Evolutionary conservation across 1,140 invertebrate species (phyloP), one percentile per base, ranked within the genome.

Genomic region (Tachypleus tridentatus): DNA sequence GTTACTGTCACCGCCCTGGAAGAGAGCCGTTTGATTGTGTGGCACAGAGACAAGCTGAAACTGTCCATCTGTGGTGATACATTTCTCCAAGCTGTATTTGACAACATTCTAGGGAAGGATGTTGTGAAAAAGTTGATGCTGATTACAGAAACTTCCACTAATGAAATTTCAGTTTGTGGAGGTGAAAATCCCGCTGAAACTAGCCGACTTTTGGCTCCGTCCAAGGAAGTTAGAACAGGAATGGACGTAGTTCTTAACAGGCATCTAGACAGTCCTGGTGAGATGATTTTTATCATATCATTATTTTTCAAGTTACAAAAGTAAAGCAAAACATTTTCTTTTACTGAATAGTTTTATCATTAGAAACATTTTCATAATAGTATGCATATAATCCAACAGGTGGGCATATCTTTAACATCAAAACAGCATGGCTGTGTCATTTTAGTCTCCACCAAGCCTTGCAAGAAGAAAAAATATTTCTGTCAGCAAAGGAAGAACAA

Each of bases 111-210:
- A 57, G 90, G 89, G 11, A 80, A 89, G 70, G 90, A 94, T 78
- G 88, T 94, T 65, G 90, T 92, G 8, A 88, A 89, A 73, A 93
- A 94, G 78, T 80, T 94, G 10, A 88, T 92, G 82, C 87, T 91
- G 83, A 89, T 91, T 73, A 77, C 68, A 7, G 71, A 71, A 59
- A 64, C 63, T 8, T 66, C 64, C 29, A 63, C 64, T 61, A 70
- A 70, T 65, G 64, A 64, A 3, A 50, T 60, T 9, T 59, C 53
- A 7, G 53, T 68, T 48, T 63, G 64, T 64, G 60, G 66, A 6
- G 51, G 65, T 60, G 58, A 67, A 50, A 59, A 69, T 62, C 57
- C 63, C 4, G 63, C 66, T 8, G 67, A 72, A 65, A 66, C 66
- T 8, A 64, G 67, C 9, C 68, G 67, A 51, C 59, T 70, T 48